Conservation (phyloP, 2,113 vertebrate species). For the Phylloscopus trochiloides region DNA sequence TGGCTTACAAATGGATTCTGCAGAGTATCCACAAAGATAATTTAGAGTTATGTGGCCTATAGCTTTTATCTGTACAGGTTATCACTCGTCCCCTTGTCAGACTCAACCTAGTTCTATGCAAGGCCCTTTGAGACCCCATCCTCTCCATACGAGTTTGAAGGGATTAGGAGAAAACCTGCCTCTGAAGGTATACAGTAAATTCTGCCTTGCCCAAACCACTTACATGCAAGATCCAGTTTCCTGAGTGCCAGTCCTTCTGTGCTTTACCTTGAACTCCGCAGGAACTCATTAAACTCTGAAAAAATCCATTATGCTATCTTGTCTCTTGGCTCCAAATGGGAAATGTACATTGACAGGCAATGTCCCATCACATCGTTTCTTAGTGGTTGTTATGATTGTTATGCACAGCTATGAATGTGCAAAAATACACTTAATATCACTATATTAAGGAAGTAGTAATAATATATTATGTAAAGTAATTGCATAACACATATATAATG, state of each 20-base stretch:
- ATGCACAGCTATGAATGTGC: neutral
- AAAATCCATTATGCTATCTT: neutral
- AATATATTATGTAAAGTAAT: neutral
- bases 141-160: neutral
- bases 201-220: neutral
- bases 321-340: neutral
- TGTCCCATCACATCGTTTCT: neutral
- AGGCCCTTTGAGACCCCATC: neutral
- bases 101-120: neutral
- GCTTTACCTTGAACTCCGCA: neutral
- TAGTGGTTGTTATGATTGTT: neutral
- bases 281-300: neutral
- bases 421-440: constrained; percentile 7
- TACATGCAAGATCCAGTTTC: neutral
- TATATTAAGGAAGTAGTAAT: neutral
- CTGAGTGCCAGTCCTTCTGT: neutral
- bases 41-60: neutral
- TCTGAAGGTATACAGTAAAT: neutral
- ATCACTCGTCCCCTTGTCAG: neutral
- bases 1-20: neutral
- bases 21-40: neutral
- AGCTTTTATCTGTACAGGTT: neutral
- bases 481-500: neutral
- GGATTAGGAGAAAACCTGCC: neutral
- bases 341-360: neutral